Evolutionary conservation across 2,113 vertebrate species (phyloP).

Genomic region (Trogon surrucura): DNA sequence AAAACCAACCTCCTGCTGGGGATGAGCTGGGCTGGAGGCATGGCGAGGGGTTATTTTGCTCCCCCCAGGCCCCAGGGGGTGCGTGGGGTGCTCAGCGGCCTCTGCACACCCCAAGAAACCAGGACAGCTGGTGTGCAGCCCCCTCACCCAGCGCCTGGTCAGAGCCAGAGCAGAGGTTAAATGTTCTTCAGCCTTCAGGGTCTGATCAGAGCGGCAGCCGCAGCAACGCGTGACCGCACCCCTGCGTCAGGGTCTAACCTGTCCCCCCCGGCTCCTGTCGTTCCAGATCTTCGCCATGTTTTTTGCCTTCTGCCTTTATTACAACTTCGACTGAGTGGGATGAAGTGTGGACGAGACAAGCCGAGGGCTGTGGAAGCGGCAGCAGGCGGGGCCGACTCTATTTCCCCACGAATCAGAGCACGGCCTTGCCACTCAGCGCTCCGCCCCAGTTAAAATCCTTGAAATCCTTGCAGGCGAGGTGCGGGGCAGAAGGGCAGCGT

Average conservation of each 20-base stretch:
- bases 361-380: background rate
- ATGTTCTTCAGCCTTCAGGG: rapidly evolving
- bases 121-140: no score
- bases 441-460: background rate
- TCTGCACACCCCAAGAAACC: no score
- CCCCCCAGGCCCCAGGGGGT: background rate
- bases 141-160: rapidly evolving
- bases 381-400: rapidly evolving
- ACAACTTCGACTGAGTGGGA: slow-evolving; percentile 48
- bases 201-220: no score
- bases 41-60: background rate
- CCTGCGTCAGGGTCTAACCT: rapidly evolving
- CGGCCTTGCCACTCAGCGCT: no score
- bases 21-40: rapidly evolving
- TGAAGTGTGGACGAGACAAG: rapidly evolving
- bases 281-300: slow-evolving; percentile 58
- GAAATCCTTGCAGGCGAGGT: background rate
- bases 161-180: background rate
- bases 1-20: rapidly evolving
- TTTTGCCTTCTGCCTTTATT: slow-evolving; percentile 62
- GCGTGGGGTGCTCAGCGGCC: background rate
- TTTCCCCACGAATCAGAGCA: rapidly evolving
- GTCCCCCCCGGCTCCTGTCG: rapidly evolving
- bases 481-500: background rate
- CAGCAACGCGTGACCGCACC: rapidly evolving